phyloP scores from a whole-genome alignment of 2,797 vertebrate species.

The Cetoscarus ocellatus region DNA sequence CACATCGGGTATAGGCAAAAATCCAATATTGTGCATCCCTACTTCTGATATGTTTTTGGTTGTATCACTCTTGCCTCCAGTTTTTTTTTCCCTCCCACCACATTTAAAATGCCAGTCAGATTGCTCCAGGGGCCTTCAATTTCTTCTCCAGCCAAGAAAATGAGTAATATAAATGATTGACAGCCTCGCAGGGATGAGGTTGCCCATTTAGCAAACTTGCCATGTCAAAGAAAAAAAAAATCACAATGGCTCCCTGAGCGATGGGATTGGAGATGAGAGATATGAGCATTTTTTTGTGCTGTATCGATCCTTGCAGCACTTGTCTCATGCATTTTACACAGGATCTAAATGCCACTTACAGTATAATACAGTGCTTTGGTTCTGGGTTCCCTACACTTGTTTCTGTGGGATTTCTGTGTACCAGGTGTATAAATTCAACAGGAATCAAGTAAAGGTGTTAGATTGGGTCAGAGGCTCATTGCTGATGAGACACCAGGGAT shows the following conservation, averaged over 20 bases:
- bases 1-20: no score
- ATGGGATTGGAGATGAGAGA: slow-evolving; percentile 72
- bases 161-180: slow-evolving; percentile 81
- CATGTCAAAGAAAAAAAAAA: slow-evolving; percentile 65
- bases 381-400: slow-evolving; percentile 62
- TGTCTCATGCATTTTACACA: slow-evolving; percentile 85
- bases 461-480: slow-evolving; percentile 60
- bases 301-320: slow-evolving; percentile 74
- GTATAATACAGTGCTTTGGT: slow-evolving; percentile 72
- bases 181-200: slow-evolving; percentile 70
- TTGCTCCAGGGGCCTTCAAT: slow-evolving; percentile 56
- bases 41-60: no score
- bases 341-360: slow-evolving; percentile 81
- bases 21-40: no score
- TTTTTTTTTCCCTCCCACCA: slow-evolving; percentile 38
- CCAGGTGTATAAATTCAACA: slow-evolving; percentile 65
- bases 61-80: slow-evolving; percentile 11
- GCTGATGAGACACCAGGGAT: slow-evolving; percentile 54
- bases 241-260: slow-evolving; percentile 61
- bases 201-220: slow-evolving; percentile 77
- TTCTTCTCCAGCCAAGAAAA: slow-evolving; percentile 76
- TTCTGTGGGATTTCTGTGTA: slow-evolving; percentile 70
- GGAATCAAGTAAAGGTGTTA: slow-evolving; percentile 70
- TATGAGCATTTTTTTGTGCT: slow-evolving; percentile 74
- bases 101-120: slow-evolving; percentile 74